A percentile compares a stretch with the other conserved stretches of the same genome.
Evolutionary conservation across 1,140 invertebrate species (phyloP).

Genomic region (Nymphalis io): DNA sequence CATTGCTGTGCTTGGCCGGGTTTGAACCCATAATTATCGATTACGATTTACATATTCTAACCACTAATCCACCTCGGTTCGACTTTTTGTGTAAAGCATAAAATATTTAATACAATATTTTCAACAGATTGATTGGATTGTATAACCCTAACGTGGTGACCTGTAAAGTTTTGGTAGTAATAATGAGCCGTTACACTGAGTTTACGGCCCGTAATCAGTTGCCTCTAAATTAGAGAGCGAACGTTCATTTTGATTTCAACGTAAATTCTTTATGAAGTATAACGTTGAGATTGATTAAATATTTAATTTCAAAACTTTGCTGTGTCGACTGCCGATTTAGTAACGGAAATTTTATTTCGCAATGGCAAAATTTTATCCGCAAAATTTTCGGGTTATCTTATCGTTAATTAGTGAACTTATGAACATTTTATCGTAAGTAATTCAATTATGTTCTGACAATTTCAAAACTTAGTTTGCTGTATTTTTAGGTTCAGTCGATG

Average conservation of each 20-base stretch:
- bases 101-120: too few species aligned
- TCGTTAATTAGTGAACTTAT: not conserved
- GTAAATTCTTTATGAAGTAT: slow-evolving; percentile 28
- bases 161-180: slow-evolving; percentile 26
- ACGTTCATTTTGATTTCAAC: slow-evolving; percentile 29
- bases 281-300: slow-evolving; percentile 29
- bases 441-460: not conserved
- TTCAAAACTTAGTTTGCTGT: not conserved
- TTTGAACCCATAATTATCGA: too few species aligned
- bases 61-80: too few species aligned
- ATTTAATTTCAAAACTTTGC: slow-evolving; percentile 28
- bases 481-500: too few species aligned
- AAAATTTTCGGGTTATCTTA: slow-evolving; percentile 7
- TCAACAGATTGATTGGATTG: not conserved
- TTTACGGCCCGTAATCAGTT: slow-evolving; percentile 39
- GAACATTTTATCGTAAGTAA: not conserved
- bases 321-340: slow-evolving; percentile 3
- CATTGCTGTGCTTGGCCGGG: too few species aligned
- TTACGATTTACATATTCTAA: too few species aligned
- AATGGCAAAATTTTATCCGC: slow-evolving; percentile 9
- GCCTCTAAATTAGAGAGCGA: slow-evolving; percentile 34
- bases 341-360: slow-evolving; percentile 8
- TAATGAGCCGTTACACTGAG: slow-evolving; percentile 31
- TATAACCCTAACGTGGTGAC: slow-evolving; percentile 25
- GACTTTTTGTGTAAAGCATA: too few species aligned